phyloP scores from a whole-genome alignment of 1,140 invertebrate genomes.

The Philaenus spumarius region DNA sequence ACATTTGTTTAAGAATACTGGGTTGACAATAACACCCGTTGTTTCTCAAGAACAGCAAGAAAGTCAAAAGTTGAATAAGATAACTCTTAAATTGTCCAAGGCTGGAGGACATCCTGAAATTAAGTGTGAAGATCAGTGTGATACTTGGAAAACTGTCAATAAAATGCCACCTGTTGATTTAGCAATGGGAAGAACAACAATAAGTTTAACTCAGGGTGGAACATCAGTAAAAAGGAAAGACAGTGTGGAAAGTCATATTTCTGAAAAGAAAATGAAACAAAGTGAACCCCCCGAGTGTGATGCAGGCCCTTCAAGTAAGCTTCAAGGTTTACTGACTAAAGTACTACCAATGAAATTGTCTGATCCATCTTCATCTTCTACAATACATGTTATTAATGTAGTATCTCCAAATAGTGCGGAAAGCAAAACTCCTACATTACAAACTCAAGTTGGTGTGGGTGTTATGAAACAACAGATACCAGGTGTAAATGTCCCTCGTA shows the following conservation, averaged over 20 bases:
- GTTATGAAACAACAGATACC: conserved; percentile 12
- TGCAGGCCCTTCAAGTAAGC: conserved; percentile 8
- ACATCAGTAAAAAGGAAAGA: conserved; percentile 23
- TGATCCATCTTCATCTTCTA: too few species aligned
- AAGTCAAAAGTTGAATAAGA: conserved; percentile 19
- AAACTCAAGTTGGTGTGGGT: conserved; percentile 3
- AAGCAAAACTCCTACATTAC: too few species aligned
- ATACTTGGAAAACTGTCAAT: conserved; percentile 8
- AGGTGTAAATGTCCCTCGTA: conserved; percentile 5
- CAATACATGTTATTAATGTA: too few species aligned
- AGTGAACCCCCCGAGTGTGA: conserved; percentile 12
- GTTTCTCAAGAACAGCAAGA: conserved; percentile 1
- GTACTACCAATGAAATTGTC: neutral
- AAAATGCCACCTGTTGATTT: conserved; percentile 1
- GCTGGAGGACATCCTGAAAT: conserved; percentile 17
- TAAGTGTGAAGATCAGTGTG: conserved; percentile 17
- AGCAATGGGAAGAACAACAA: neutral
- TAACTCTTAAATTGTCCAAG: conserved; percentile 22
- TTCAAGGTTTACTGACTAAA: conserved; percentile 5
- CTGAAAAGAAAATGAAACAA: conserved; percentile 9
- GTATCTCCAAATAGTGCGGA: neutral
- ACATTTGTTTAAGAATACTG: conserved; percentile 7
- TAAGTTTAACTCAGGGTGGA: conserved; percentile 6
- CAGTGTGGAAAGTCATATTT: conserved; percentile 8
- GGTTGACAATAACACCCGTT: conserved; percentile 12